Evolutionary conservation across 1,140 invertebrate species (phyloP).

Genomic region (Lucilia cuprina): DNA sequence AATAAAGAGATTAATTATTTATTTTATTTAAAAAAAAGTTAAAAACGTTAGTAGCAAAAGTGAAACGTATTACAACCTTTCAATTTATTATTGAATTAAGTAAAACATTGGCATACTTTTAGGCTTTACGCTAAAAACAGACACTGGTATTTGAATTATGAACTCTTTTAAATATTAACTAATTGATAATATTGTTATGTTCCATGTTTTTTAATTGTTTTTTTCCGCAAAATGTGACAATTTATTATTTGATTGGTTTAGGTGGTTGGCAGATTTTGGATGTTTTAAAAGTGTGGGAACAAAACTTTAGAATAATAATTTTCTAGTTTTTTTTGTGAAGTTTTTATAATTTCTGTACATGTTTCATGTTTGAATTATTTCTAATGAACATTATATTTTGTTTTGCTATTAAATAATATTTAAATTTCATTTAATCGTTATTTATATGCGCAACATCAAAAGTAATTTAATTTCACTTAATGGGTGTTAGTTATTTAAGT

Average conservation of each 20-base stretch:
- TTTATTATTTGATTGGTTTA: neutral
- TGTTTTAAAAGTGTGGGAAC: neutral
- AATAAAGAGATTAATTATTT: neutral
- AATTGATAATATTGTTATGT: neutral
- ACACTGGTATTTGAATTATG: too few relatives aligned
- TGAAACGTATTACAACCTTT: neutral
- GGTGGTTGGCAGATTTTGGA: neutral
- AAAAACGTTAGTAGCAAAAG: neutral
- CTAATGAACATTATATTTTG: neutral
- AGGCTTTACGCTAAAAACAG: neutral
- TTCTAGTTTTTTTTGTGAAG: neutral
- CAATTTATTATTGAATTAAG: too few relatives aligned
- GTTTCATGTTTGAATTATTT: neutral
- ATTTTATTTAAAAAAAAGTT: neutral
- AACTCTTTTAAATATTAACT: neutral
- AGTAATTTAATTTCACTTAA: constrained; percentile 9
- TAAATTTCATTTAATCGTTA: neutral
- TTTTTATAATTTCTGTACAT: neutral
- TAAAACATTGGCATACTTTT: neutral
- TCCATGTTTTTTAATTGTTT: neutral
- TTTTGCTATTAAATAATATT: constrained; percentile 5
- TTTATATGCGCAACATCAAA: constrained; percentile 1
- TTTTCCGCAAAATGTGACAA: neutral
- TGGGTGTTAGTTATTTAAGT: neutral
- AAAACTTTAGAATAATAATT: neutral